Conservation (phyloP, 1,140 invertebrate species). For the Dinoponera quadriceps region DNA sequence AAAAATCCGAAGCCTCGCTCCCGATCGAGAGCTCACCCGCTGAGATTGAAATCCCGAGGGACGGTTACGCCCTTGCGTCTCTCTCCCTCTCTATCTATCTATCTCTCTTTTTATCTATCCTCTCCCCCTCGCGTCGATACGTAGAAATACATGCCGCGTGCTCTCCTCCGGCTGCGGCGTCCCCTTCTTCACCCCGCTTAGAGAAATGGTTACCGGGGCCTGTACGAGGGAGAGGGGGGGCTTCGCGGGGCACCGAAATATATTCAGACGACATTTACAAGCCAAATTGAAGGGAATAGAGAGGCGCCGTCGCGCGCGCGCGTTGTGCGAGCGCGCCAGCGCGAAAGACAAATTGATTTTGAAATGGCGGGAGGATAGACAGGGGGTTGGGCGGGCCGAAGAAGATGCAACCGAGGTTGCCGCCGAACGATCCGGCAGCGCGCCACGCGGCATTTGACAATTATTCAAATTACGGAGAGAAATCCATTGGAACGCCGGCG, state of each 20-base stretch:
- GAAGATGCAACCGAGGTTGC: slow-evolving; percentile 41
- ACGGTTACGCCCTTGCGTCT: slow-evolving; percentile 38
- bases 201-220: slow-evolving; percentile 57
- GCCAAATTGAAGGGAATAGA: slow-evolving; percentile 83
- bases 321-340: slow-evolving; percentile 67
- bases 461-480: slow-evolving; percentile 78
- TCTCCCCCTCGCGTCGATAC: slow-evolving; percentile 47
- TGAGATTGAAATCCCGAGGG: slow-evolving; percentile 67
- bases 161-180: slow-evolving; percentile 41
- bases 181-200: slow-evolving; percentile 23
- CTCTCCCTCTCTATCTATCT: background rate
- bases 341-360: slow-evolving; percentile 83
- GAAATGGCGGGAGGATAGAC: slow-evolving; percentile 75
- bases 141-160: slow-evolving; percentile 47
- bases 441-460: slow-evolving; percentile 76
- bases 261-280: slow-evolving; percentile 83
- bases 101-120: background rate
- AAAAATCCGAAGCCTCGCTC: slow-evolving; percentile 60
- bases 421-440: slow-evolving; percentile 50
- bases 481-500: slow-evolving; percentile 47
- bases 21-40: slow-evolving; percentile 33
- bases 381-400: slow-evolving; percentile 27
- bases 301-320: slow-evolving; percentile 64
- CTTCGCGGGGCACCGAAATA: slow-evolving; percentile 68
- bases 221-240: slow-evolving; percentile 1